phyloP scores from a whole-genome alignment of 2,797 vertebrate species.

The Champsocephalus esox region DNA sequence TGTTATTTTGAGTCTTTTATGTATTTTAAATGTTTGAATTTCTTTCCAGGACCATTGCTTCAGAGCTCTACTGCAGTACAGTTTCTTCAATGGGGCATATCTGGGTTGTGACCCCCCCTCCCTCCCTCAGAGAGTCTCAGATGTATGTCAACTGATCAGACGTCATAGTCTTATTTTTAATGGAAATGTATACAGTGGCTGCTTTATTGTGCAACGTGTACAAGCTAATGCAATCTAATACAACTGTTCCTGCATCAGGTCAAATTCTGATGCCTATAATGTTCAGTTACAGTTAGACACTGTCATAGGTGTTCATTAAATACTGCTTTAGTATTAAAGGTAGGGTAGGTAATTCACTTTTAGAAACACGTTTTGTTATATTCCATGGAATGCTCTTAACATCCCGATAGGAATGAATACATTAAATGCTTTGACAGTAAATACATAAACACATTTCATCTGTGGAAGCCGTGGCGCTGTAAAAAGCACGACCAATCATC shows the following conservation, averaged over 20 bases:
- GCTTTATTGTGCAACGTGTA: not conserved
- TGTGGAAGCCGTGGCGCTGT: too few species aligned
- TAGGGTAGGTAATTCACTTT: too few species aligned
- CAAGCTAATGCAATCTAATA: not conserved
- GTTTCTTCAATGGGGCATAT: constrained; percentile 87
- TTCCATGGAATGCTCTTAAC: too few species aligned
- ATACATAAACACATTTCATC: too few species aligned
- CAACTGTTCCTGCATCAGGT: not conserved
- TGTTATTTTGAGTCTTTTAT: not conserved
- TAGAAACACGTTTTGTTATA: too few species aligned
- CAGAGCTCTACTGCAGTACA: constrained; percentile 90
- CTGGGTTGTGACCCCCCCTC: constrained; percentile 92
- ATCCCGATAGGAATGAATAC: too few species aligned
- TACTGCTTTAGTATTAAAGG: too few species aligned
- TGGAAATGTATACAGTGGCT: not conserved
- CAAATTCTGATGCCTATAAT: not conserved
- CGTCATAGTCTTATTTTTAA: not conserved
- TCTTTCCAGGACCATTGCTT: constrained; percentile 91
- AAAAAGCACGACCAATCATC: too few species aligned
- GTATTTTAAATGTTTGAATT: not conserved
- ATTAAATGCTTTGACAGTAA: too few species aligned
- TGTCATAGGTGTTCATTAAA: too few species aligned
- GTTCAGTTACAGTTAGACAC: not conserved
- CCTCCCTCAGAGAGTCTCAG: constrained; percentile 77
- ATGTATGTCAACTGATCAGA: constrained; percentile 65